phyloP scores from a whole-genome alignment of 2,888 invertebrate species.

The Lasius fuliginosus region DNA sequence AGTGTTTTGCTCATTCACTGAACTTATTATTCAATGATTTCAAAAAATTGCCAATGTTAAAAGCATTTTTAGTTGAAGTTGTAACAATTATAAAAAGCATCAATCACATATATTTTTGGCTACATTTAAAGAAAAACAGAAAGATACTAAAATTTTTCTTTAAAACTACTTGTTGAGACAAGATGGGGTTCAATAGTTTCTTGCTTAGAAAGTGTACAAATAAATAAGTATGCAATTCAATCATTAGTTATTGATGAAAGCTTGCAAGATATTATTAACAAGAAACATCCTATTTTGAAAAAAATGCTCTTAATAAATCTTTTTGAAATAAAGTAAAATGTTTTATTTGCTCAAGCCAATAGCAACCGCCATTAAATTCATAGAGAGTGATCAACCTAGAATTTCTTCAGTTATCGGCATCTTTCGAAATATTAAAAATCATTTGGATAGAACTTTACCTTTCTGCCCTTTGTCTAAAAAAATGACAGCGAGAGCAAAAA shows the following conservation, averaged over 20 bases:
- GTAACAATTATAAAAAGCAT: not conserved
- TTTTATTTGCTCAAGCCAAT: conserved; percentile 2
- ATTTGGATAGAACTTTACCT: not conserved
- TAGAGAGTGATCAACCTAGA: not conserved
- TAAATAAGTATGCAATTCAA: conserved; percentile 7
- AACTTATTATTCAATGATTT: not conserved
- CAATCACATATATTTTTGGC: not conserved
- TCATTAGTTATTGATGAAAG: not conserved
- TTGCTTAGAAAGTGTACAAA: conserved; percentile 2
- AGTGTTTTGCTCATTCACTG: conserved; percentile 2
- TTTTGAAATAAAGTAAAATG: not conserved
- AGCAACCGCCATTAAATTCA: not conserved
- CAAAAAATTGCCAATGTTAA: not conserved
- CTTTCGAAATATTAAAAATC: not conserved
- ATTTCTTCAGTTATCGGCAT: not conserved
- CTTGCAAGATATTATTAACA: not conserved
- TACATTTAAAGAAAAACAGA: not conserved
- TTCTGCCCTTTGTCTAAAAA: not conserved
- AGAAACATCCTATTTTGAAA: not conserved
- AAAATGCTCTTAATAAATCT: not conserved
- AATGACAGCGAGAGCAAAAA: not conserved
- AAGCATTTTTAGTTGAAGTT: not conserved
- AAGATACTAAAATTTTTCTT: not conserved
- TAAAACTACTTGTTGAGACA: not conserved
- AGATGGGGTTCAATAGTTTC: conserved; percentile 5